Conservation (phyloP, 2,797 vertebrate species). For the Amblyraja radiata region DNA sequence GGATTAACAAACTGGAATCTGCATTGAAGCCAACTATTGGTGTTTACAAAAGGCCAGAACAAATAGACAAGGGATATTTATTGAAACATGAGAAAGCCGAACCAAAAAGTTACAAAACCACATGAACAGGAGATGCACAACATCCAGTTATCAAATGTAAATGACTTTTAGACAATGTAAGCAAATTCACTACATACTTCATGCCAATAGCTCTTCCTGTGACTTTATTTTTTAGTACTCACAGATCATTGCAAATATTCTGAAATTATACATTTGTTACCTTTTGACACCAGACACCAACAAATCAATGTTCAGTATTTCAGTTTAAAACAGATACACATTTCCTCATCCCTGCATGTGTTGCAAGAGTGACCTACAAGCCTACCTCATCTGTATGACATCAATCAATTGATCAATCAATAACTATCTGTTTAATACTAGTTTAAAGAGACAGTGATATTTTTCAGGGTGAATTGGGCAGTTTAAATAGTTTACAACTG, state of each 20-base stretch:
- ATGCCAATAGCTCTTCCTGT: neutral
- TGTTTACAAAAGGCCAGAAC: neutral
- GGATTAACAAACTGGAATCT: neutral
- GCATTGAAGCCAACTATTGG: neutral
- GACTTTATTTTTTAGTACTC: neutral
- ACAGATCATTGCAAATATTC: neutral
- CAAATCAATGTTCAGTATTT: neutral
- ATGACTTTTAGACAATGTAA: neutral
- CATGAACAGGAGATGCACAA: neutral
- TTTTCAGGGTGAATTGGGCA: neutral
- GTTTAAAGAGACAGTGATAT: neutral
- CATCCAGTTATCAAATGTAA: conserved; percentile 7
- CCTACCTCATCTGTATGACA: neutral
- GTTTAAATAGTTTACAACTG: neutral
- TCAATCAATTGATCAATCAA: neutral
- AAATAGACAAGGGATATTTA: neutral
- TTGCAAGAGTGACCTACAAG: neutral
- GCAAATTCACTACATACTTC: neutral
- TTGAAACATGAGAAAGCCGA: conserved; percentile 4
- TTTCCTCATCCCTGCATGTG: neutral
- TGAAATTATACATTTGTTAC: neutral
- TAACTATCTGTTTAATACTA: neutral
- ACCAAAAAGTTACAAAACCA: neutral
- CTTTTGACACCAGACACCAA: neutral
- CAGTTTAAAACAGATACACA: neutral